Evolutionary conservation across 2,113 vertebrate species (phyloP).

Genomic region (Epinephelus fuscoguttatus): DNA sequence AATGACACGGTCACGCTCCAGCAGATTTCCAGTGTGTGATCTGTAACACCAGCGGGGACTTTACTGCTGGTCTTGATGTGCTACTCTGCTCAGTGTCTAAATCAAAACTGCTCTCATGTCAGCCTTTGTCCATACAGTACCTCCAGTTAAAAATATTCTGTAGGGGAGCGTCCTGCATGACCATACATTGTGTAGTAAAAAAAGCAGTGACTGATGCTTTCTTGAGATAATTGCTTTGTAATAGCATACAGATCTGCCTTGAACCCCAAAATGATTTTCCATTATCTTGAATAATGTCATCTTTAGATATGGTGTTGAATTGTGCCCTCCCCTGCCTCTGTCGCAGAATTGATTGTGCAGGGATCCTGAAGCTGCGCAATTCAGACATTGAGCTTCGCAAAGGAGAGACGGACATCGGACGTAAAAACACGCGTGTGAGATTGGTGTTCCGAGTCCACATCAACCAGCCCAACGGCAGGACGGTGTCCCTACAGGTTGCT

Average conservation of each 20-base stretch:
- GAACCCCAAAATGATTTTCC: neutral
- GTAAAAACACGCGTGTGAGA: slow-evolving; percentile 94
- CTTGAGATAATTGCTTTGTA: neutral
- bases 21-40: slow-evolving; percentile 52
- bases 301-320: neutral
- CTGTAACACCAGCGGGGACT: slow-evolving; percentile 45
- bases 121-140: neutral
- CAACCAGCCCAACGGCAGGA: slow-evolving; percentile 92
- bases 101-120: slow-evolving; percentile 25
- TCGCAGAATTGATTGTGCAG: slow-evolving; percentile 94
- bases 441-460: slow-evolving; percentile 95
- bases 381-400: slow-evolving; percentile 97
- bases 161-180: neutral
- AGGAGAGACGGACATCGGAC: slow-evolving; percentile 95
- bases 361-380: slow-evolving; percentile 95
- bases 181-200: neutral
- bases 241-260: neutral
- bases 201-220: neutral
- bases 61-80: slow-evolving; percentile 21
- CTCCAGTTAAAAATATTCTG: neutral
- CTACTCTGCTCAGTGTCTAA: slow-evolving; percentile 14
- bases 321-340: slow-evolving; percentile 1
- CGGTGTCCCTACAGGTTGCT: slow-evolving; percentile 90
- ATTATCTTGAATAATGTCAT: neutral
- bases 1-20: slow-evolving; percentile 42